These are phyloP conservation scores for Hoplodrina ambigua DNA, from an alignment of 2,888 invertebrate genomes.

Conservation along the genomic window DNA sequence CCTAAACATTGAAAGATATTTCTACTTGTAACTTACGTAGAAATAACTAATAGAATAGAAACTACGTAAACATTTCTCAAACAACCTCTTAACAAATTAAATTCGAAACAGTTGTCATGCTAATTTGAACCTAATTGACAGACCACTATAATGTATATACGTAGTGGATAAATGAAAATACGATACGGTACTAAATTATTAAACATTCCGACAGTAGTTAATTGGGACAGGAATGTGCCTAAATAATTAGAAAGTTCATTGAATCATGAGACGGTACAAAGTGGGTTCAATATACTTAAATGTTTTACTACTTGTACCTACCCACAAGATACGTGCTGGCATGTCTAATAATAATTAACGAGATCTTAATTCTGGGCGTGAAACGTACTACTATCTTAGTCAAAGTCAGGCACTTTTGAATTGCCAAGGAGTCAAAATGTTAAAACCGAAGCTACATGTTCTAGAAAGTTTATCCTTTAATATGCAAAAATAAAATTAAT, in stretches of 20 bases:
- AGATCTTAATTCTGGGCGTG: too few relatives aligned
- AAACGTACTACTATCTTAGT: too few relatives aligned
- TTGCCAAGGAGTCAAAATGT: too few relatives aligned
- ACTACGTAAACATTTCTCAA: not conserved
- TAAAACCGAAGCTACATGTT: too few relatives aligned
- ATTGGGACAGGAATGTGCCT: constrained; percentile 30
- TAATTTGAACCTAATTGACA: constrained; percentile 35
- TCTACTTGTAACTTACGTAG: not conserved
- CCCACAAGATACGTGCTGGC: too few relatives aligned
- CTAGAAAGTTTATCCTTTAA: too few relatives aligned
- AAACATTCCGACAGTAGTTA: constrained; percentile 10
- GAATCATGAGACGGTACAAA: not conserved
- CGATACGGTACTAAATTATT: constrained; percentile 33
- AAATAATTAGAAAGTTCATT: constrained; percentile 20
- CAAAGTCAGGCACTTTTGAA: too few relatives aligned
- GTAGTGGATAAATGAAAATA: constrained; percentile 35
- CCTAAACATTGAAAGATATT: not conserved
- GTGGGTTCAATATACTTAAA: not conserved
- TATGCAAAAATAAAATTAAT: too few relatives aligned
- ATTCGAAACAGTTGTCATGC: not conserved
- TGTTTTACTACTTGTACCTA: constrained; percentile 1
- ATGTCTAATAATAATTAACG: too few relatives aligned
- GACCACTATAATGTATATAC: not conserved
- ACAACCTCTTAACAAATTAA: not conserved
- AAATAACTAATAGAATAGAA: too few relatives aligned